Evolutionary conservation across 2,113 vertebrate species (phyloP), one percentile per base, ranked within the genome.

Genomic region (Rhynchomys soricoides): DNA sequence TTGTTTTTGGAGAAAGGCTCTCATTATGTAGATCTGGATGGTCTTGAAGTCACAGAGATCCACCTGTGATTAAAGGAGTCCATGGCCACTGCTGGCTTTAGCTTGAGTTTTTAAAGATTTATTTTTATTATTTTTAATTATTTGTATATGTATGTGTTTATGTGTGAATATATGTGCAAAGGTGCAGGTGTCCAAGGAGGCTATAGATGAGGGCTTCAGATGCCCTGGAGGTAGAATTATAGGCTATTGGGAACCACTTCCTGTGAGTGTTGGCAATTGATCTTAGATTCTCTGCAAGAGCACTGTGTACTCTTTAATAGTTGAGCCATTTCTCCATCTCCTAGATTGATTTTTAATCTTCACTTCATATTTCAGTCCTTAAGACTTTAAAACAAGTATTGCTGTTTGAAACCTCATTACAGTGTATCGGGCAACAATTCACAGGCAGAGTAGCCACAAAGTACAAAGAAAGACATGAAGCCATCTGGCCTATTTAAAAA

Each of bases 351-450:
- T 68, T 95, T 90, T 59, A 90, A 92, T 81, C 31, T 57, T 87
- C 6, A 45, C 40, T 78, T 96, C 19, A 40, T 34, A 93, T 95
- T 93, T 94, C n/a, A 79, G 66, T 90, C 43, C 74, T 90, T 83
- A 89, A 70, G 40, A 66, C 45, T 22, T 68, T 34, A 10, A 66
- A 88, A 34, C 1, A 77, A 24, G 52, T 55, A 21, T 89, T 91
- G 48, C 78, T 94, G 88, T 78, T 85, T 85, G 16, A 57, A 96
- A 48, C 50, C 40, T 90, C 52, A 11, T 43, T 91, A 22, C 4
- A 73, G 17, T 90, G 10, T 26, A 83, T 34, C 5, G 11, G 57
- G 52, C 59, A 95, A 4, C 70, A 34, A 52, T 71, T 95, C 89
- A 78, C 3, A 48, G 70, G 75, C 48, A 48, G 17, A 87, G n/a